Base-by-base conservation (phyloP, 2,888 invertebrate species). In the Pherbina coryleti region DNA sequence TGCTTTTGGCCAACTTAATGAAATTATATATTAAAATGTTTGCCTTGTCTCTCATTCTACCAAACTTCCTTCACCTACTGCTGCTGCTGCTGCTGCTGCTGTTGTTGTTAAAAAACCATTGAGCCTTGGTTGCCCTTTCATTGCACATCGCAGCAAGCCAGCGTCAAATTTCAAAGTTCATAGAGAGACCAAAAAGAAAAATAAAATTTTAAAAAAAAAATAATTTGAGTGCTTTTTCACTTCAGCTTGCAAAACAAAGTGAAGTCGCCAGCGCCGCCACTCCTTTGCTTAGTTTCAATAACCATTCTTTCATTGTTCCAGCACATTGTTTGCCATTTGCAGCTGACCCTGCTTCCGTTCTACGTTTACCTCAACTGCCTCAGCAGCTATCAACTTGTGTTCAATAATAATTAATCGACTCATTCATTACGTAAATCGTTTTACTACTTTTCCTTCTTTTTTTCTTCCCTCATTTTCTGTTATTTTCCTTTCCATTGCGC, bases 331-430 rank as follows among this genome's bases (percentile, higher is more conserved):
- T 60, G 37, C 73, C 49, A 44, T 25, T 34, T 9, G 55, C 66
- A 8, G 31, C 28, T 34, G 57, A 53, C 53, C 57, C 31, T 55
- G 34, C 37, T 22, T 17, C 7, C 25, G 44, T 44, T 44, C 14
- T 14, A 44, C 44, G 44, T 11, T 44, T 11, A 44, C 44, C 44
- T 44, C 44, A 11, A 44, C 44, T 44, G 44, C 14, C 44, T 44
- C 44, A 1, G 28, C 5, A 60, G 60, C 34, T 60, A 37, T 55
- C 31, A 78, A 77, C 75, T 80, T 78, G 79, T 79, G 79, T 81
- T 82, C 82, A 79, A 81, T 82, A 79, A 80, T 81, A 83, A 82
- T 82, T 82, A 83, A 82, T 83, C 81, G 82, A 79, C 79, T 80
- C 80, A 80, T 81, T 81, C 82, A 82, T 81, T 83, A 81, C 79